A percentile compares a stretch with the other conserved stretches of the same genome.
These are phyloP conservation scores for Hemithea aestivaria DNA, from an alignment of 2,888 invertebrate genomes.

Conservation along the genomic window DNA sequence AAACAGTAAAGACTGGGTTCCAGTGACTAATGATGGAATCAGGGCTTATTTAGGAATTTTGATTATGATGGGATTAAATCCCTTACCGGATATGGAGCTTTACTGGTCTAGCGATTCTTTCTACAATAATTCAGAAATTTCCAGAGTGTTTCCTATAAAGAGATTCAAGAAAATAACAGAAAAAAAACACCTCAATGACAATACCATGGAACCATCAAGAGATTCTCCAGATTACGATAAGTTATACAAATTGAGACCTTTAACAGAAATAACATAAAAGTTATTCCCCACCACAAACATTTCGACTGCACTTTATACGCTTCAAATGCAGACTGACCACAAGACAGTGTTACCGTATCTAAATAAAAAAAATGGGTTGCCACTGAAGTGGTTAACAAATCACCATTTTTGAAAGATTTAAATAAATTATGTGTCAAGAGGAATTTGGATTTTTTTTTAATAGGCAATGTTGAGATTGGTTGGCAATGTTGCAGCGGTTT, in stretches of 20 bases:
- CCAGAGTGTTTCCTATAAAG: constrained; percentile 2
- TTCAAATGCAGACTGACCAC: too few species aligned
- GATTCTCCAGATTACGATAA: constrained; percentile 8
- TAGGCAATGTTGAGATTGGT: too few species aligned
- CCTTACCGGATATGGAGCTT: constrained; percentile 5
- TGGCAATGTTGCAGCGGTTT: too few species aligned
- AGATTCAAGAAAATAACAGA: constrained; percentile 8
- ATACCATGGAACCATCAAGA: constrained; percentile 8
- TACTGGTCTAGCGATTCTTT: constrained; percentile 5
- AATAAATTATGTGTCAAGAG: too few species aligned
- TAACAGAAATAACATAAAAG: too few species aligned
- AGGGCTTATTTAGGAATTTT: constrained; percentile 18
- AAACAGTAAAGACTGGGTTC: constrained; percentile 10
- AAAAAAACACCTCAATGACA: constrained; percentile 7
- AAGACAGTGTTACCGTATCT: too few species aligned
- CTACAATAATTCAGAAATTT: constrained; percentile 5
- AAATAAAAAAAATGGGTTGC: too few species aligned
- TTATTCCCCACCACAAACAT: too few species aligned
- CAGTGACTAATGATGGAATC: constrained; percentile 11
- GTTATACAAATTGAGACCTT: constrained; percentile 1
- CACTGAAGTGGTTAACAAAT: too few species aligned
- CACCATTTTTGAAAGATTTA: too few species aligned
- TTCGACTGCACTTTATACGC: too few species aligned
- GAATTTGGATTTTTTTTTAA: too few species aligned
- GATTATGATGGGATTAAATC: constrained; percentile 6